A percentile compares a stretch with the other conserved stretches of the same genome.
These are phyloP conservation scores for Phasianus colchicus DNA, from an alignment of 2,113 vertebrate species.

Conservation along the genomic window DNA sequence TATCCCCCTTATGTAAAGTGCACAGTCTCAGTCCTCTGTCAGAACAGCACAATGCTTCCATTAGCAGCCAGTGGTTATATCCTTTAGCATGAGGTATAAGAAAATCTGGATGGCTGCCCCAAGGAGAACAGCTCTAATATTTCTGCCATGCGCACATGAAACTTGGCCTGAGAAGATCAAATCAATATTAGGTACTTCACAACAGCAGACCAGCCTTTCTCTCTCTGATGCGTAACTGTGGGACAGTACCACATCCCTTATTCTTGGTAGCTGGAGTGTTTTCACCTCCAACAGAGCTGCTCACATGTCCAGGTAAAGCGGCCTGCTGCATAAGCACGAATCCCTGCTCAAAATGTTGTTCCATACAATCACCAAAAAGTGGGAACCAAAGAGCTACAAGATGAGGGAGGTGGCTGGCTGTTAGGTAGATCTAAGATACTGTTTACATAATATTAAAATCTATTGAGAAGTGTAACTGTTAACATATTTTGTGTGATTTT, in stretches of 20 bases:
- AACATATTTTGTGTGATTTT: not conserved
- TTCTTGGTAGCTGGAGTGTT: not conserved
- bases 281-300: not conserved
- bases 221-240: not conserved
- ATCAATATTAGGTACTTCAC: not conserved
- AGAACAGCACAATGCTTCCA: not conserved
- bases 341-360: not conserved
- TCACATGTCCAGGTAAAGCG: fast-evolving
- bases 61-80: not conserved
- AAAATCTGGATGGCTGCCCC: not conserved
- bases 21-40: not conserved
- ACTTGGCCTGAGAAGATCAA: not conserved
- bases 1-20: not conserved
- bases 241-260: not conserved
- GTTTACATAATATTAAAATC: not conserved
- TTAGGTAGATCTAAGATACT: not conserved
- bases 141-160: not conserved
- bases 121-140: not conserved
- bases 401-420: not conserved
- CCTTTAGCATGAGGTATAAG: not conserved
- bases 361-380: not conserved
- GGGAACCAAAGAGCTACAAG: not conserved
- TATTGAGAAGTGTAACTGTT: not conserved
- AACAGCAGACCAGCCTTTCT: not conserved
- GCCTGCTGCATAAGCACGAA: not conserved